A percentile compares a stretch with the other conserved stretches of the same genome.
These are phyloP conservation scores for Semotilus atromaculatus DNA, from an alignment of 2,797 vertebrate genomes.

Conservation along the genomic window DNA sequence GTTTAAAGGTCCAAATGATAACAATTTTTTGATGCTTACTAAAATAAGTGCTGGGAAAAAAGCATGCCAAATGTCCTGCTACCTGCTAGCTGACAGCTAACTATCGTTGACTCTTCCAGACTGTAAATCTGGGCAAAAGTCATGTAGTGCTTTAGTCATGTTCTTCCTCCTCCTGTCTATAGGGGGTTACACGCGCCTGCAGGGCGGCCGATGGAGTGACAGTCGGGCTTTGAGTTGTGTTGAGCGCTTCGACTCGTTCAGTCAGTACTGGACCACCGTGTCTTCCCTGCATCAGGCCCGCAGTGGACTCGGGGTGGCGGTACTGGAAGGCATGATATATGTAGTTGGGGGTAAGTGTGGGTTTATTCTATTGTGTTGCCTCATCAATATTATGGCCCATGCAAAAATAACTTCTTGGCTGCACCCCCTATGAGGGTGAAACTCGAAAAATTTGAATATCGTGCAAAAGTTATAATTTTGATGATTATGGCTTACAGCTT, in stretches of 20 bases:
- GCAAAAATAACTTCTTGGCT: not conserved
- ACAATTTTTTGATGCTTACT: not conserved
- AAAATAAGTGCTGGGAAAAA: not conserved
- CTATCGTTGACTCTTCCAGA: not conserved
- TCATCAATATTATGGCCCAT: not conserved
- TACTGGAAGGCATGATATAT: slow-evolving; percentile 95
- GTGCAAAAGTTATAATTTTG: no score
- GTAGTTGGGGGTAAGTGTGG: slow-evolving; percentile 90
- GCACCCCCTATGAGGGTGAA: not conserved
- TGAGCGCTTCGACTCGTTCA: slow-evolving; percentile 97
- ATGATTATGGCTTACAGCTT: no score
- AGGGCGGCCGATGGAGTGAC: slow-evolving; percentile 96
- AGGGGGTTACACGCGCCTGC: slow-evolving; percentile 96
- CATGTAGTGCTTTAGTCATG: not conserved
- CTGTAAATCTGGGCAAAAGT: not conserved
- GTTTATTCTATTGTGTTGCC: not conserved
- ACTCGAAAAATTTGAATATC: no score
- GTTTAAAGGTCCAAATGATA: not conserved
- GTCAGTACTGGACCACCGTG: slow-evolving; percentile 97
- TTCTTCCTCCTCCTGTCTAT: not conserved
- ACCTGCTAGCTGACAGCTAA: not conserved
- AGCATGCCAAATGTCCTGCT: not conserved
- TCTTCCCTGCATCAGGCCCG: slow-evolving; percentile 96
- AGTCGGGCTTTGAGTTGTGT: slow-evolving; percentile 95
- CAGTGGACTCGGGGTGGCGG: slow-evolving; percentile 89